These are phyloP conservation scores for Pyrocephalus nanus DNA, from an alignment of 2,797 vertebrate species.

Conservation along the genomic window DNA sequence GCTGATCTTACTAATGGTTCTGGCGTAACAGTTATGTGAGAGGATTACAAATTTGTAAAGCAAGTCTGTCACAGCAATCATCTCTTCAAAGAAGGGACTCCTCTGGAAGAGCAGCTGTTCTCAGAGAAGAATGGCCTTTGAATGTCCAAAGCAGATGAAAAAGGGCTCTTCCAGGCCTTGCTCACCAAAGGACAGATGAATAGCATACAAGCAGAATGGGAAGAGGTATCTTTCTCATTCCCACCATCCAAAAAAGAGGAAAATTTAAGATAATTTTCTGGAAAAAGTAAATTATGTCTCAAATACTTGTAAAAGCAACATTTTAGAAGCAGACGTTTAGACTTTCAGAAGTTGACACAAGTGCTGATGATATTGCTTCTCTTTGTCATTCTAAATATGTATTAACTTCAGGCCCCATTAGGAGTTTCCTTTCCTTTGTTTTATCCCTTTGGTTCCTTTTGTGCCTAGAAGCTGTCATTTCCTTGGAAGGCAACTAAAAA, in stretches of 20 bases:
- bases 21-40: not conserved
- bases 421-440: not conserved
- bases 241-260: not conserved
- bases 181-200: not conserved
- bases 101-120: not conserved
- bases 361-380: not conserved
- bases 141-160: not conserved
- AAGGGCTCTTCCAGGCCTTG: not conserved
- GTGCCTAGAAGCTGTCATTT: not conserved
- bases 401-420: not conserved
- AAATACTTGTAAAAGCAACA: not conserved
- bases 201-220: not conserved
- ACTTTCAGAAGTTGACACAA: not conserved
- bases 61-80: not conserved
- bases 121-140: not conserved
- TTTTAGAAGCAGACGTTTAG: not conserved
- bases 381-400: not conserved
- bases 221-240: not conserved
- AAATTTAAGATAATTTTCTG: not conserved
- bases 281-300: not conserved
- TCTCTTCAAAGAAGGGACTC: not conserved
- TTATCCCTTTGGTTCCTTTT: not conserved
- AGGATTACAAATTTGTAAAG: not conserved
- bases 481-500: not conserved
- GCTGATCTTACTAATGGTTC: not conserved